Conservation (phyloP, 2,113 vertebrate species). For the Myrmecophaga tridactyla region DNA sequence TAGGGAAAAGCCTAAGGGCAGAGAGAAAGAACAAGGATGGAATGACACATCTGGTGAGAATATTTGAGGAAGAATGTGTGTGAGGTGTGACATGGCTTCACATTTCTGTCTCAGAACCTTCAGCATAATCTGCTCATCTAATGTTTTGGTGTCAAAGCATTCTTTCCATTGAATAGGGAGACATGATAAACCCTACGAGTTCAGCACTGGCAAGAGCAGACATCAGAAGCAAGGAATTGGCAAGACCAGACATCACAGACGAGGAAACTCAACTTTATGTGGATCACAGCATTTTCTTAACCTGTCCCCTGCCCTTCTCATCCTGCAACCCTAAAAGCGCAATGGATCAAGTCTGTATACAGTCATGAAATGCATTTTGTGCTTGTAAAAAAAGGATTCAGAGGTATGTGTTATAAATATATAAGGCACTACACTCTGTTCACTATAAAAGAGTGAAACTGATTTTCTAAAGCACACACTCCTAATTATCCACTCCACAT, state of each 20-base stretch:
- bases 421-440: neutral
- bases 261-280: neutral
- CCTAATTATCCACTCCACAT: neutral
- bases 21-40: neutral
- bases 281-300: neutral
- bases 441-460: neutral
- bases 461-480: constrained; percentile 19
- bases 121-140: neutral
- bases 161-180: neutral
- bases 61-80: neutral
- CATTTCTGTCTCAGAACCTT: neutral
- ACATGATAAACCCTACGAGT: neutral
- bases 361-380: neutral
- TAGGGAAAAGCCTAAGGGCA: neutral
- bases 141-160: neutral
- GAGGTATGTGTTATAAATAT: neutral
- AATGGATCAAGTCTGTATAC: neutral
- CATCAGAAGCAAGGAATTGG: neutral
- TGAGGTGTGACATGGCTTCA: neutral
- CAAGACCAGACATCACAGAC: neutral
- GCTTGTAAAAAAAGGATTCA: neutral
- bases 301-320: neutral
- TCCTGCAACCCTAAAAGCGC: neutral
- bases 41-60: neutral
- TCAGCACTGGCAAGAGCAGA: neutral